phyloP scores from a whole-genome alignment of 1,140 invertebrate species.

The Ctenoplectra terminalis region DNA sequence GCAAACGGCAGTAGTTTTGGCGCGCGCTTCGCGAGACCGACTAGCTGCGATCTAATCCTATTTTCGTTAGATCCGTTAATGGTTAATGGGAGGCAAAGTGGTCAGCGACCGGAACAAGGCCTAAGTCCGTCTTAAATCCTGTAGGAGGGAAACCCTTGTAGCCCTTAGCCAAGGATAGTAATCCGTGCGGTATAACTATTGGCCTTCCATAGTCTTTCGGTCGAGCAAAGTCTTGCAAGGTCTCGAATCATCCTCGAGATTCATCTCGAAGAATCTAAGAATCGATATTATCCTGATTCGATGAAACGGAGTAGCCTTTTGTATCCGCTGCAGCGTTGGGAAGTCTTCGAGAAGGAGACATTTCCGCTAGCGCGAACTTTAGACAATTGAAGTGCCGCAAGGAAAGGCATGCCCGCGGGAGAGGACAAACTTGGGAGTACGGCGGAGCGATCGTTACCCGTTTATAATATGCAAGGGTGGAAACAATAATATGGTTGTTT shows the following conservation, averaged over 20 bases:
- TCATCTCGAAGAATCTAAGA: background rate
- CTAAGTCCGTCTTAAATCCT: constrained; percentile 83
- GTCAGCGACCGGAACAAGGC: constrained; percentile 82
- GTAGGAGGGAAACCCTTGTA: constrained; percentile 74
- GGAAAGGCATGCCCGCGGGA: constrained; percentile 71
- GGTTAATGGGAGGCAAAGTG: constrained; percentile 83
- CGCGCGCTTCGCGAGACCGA: constrained; percentile 30
- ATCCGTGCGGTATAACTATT: constrained; percentile 81
- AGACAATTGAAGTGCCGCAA: constrained; percentile 65
- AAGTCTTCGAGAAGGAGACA: background rate
- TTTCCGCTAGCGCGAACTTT: background rate
- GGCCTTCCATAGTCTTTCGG: constrained; percentile 57
- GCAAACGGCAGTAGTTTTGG: constrained; percentile 59
- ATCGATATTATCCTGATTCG: background rate
- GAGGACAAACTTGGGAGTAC: constrained; percentile 75
- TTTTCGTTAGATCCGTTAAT: constrained; percentile 83
- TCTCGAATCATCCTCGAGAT: background rate
- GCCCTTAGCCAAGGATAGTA: constrained; percentile 77
- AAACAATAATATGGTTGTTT: constrained; percentile 81
- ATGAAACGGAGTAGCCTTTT: background rate
- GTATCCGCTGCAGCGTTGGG: no score
- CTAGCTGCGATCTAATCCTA: constrained; percentile 78
- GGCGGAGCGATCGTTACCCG: constrained; percentile 78
- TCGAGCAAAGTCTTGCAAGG: constrained; percentile 43
- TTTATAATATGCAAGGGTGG: constrained; percentile 82